phyloP scores from a whole-genome alignment of 1,140 invertebrate genomes.

The Cylas formicarius region DNA sequence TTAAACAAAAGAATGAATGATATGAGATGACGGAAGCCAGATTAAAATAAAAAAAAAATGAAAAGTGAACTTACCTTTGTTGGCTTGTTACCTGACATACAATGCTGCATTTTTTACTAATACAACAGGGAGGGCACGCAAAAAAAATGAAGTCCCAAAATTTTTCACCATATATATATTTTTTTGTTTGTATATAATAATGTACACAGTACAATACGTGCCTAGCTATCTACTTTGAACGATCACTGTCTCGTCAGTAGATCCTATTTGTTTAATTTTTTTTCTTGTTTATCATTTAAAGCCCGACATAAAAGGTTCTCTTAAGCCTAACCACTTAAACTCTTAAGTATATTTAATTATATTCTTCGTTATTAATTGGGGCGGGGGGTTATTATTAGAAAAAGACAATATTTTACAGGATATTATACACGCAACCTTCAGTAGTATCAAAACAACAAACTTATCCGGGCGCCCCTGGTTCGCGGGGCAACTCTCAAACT shows the following conservation, averaged over 20 bases:
- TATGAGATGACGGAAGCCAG: no score
- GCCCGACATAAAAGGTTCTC: slow-evolving; percentile 30
- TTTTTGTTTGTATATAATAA: slow-evolving; percentile 36
- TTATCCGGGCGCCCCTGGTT: slow-evolving; percentile 49
- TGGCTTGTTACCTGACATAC: neutral
- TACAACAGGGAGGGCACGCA: neutral
- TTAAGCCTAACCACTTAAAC: slow-evolving; percentile 25
- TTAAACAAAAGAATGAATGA: no score
- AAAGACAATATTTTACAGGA: slow-evolving; percentile 35
- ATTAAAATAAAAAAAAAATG: no score
- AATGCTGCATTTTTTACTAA: neutral
- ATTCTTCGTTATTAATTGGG: slow-evolving; percentile 7
- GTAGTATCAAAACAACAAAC: slow-evolving; percentile 24
- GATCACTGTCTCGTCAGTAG: slow-evolving; percentile 33
- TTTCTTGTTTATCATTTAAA: no score
- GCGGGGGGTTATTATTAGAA: slow-evolving; percentile 29
- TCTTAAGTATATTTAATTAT: slow-evolving; percentile 28
- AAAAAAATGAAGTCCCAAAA: neutral
- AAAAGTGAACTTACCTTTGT: slow-evolving; percentile 5
- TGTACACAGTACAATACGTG: slow-evolving; percentile 39
- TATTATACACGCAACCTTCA: slow-evolving; percentile 34
- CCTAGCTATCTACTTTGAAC: slow-evolving; percentile 33
- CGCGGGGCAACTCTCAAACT: slow-evolving; percentile 40
- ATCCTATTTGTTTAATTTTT: no score
- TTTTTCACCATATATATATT: slow-evolving; percentile 35